phyloP scores from a whole-genome alignment of 2,113 vertebrate species.

The Acanthochromis polyacanthus region DNA sequence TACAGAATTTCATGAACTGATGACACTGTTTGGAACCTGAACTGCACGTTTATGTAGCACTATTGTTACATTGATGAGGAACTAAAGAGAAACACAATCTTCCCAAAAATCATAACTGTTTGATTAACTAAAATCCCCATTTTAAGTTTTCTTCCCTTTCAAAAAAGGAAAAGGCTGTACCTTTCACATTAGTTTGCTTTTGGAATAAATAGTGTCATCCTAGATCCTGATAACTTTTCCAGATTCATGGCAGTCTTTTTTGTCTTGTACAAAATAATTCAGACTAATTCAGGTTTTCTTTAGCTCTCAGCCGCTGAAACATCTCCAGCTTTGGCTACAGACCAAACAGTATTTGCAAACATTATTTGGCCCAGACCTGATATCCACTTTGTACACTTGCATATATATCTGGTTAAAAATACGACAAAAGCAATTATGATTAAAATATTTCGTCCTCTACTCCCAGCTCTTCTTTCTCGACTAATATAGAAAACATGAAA shows the following conservation, averaged over 20 bases:
- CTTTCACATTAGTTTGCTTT: neutral
- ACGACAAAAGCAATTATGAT: constrained; percentile 21
- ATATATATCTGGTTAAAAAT: constrained; percentile 54
- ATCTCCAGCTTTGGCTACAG: neutral
- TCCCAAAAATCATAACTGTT: no score
- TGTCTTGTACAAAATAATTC: neutral
- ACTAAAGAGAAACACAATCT: no score
- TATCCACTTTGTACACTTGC: constrained; percentile 16
- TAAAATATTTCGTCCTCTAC: constrained; percentile 37
- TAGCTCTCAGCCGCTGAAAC: neutral
- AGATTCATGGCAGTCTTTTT: neutral
- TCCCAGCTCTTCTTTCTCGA: neutral
- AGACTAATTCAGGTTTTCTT: neutral
- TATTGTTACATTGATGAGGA: no score
- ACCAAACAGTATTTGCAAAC: constrained; percentile 13
- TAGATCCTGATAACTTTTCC: neutral
- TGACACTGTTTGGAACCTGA: no score
- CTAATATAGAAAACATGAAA: constrained; percentile 42
- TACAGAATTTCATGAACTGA: no score
- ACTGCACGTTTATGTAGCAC: no score
- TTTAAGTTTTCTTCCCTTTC: no score
- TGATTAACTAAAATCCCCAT: no score
- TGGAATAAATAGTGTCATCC: neutral
- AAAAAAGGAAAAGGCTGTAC: no score
- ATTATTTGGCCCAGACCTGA: constrained; percentile 30